These are phyloP conservation scores for Montipora foliosa DNA, from an alignment of 64 coral and sea anemone genomes.

Conservation along the genomic window DNA sequence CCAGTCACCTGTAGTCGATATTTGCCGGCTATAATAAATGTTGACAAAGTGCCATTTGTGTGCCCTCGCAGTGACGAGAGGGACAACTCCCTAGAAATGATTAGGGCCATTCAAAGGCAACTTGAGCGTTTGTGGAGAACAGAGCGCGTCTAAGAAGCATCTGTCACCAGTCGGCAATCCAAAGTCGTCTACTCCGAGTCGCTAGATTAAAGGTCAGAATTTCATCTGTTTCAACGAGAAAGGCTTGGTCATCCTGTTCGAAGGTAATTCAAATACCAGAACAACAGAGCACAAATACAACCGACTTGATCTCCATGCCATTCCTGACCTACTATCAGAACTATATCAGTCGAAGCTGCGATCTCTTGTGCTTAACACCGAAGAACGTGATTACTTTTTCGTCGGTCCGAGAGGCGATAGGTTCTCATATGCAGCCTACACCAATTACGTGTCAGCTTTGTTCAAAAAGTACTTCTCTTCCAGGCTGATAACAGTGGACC, in stretches of 20 bases:
- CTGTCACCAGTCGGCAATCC: no score
- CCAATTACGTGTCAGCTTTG: background rate
- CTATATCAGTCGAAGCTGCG: background rate
- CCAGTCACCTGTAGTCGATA: background rate
- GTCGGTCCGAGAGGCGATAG: background rate
- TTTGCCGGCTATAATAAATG: background rate
- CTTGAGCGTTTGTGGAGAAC: no score
- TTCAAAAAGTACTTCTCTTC: conserved; percentile 3
- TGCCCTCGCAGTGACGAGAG: background rate
- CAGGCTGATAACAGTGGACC: background rate
- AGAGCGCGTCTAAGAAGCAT: no score
- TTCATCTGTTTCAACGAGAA: no score
- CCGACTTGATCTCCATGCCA: no score
- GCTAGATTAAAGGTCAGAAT: no score
- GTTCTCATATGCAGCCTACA: background rate
- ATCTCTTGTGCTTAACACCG: background rate
- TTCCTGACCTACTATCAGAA: no score
- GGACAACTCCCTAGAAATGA: background rate
- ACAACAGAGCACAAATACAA: no score
- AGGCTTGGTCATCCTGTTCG: no score
- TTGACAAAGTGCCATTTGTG: background rate
- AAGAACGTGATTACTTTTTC: conserved; percentile 16
- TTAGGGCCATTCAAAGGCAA: background rate
- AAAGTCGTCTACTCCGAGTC: no score
- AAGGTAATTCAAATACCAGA: no score